phyloP scores from a whole-genome alignment of 92 coral and sea anemone genomes.

The Galaxea fascicularis region DNA sequence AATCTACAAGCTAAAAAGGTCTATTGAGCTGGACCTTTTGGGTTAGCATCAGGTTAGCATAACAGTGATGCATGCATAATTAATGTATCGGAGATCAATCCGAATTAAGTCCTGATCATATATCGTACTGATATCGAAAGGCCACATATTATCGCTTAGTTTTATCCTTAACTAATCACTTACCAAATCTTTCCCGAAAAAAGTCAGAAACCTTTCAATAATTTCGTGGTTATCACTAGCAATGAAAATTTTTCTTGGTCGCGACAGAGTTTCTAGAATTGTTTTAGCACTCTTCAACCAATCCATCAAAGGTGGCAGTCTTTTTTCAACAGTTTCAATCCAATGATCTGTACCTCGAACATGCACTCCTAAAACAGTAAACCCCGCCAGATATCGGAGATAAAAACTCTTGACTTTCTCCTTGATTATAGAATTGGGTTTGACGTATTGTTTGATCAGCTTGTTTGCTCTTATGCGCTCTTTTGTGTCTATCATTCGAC shows the following conservation, averaged over 20 bases:
- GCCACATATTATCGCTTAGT: no score
- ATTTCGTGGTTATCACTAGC: conserved; percentile 84
- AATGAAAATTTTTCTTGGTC: conserved; percentile 79
- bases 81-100: no score
- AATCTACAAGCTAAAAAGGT: no score
- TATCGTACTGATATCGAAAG: no score
- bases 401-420: conserved; percentile 47
- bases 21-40: no score
- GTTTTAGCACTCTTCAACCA: conserved; percentile 68
- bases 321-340: conserved; percentile 49
- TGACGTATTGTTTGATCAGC: conserved; percentile 57
- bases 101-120: no score
- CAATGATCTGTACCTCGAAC: conserved; percentile 85
- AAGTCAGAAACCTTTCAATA: conserved; percentile 56
- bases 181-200: conserved; percentile 60
- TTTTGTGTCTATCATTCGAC: conserved; percentile 54
- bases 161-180: no score
- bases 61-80: no score
- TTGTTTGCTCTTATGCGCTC: conserved; percentile 57
- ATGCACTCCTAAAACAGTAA: conserved; percentile 77
- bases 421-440: conserved; percentile 39
- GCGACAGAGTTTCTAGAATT: conserved; percentile 60
- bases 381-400: conserved; percentile 51
- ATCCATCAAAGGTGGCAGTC: conserved; percentile 52
- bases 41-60: no score